These are phyloP conservation scores for Xanthostigma xanthostigma DNA, from an alignment of 2,888 invertebrate genomes.

Conservation along the genomic window DNA sequence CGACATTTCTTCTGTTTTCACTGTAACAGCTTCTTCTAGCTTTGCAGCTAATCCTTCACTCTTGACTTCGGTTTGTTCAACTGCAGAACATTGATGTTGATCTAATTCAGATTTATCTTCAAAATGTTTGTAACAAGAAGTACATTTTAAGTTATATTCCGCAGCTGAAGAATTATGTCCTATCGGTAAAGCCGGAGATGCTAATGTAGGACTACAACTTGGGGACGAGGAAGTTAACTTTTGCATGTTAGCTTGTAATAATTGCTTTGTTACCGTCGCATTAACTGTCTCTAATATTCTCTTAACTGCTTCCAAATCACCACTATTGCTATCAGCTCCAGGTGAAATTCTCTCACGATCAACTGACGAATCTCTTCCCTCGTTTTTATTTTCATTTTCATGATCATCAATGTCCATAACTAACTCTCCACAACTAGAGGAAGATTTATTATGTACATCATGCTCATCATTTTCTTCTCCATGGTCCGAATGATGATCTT, in stretches of 20 bases:
- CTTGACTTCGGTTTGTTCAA: conserved; percentile 39
- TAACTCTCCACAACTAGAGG: conserved; percentile 32
- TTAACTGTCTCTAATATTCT: conserved; percentile 60
- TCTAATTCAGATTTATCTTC: conserved; percentile 42
- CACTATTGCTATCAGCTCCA: conserved; percentile 28
- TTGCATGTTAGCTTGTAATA: conserved; percentile 52
- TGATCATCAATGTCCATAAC: conserved; percentile 55
- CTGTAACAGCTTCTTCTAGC: conserved; percentile 48
- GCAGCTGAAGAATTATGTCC: conserved; percentile 22
- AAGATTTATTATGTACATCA: too few relatives aligned
- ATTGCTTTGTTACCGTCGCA: conserved; percentile 58
- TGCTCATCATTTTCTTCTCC: conserved; percentile 5
- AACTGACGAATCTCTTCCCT: conserved; percentile 5
- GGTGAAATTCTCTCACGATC: conserved; percentile 18
- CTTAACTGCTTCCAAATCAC: conserved; percentile 48
- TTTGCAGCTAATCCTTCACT: conserved; percentile 67
- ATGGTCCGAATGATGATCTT: conserved; percentile 7
- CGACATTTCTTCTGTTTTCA: conserved; percentile 33
- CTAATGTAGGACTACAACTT: conserved; percentile 29
- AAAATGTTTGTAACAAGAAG: conserved; percentile 42
- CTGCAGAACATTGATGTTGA: conserved; percentile 56
- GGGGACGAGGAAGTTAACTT: conserved; percentile 44
- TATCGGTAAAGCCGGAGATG: conserved; percentile 17
- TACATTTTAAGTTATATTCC: conserved; percentile 31
- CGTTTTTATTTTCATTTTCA: conserved; percentile 35